These are phyloP conservation scores for Aleiodes sp. DNA, from an alignment of 1,140 invertebrate species.

Conservation along the genomic window DNA sequence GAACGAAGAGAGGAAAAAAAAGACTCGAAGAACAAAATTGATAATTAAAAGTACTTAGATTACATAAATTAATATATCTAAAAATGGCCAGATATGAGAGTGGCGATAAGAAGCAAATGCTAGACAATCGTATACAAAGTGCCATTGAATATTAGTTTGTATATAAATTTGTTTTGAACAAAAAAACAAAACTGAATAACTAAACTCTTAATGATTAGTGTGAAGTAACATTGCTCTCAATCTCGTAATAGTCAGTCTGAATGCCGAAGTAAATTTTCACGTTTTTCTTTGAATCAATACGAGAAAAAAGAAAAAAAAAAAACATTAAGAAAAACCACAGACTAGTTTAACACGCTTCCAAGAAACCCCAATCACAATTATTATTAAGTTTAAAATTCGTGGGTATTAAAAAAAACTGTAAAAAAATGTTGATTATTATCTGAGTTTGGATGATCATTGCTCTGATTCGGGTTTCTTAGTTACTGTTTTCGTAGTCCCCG, in stretches of 20 bases:
- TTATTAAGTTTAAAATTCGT: background rate
- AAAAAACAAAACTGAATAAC: background rate
- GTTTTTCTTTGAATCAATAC: background rate
- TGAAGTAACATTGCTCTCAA: background rate
- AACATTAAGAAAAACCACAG: background rate
- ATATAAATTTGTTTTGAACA: background rate
- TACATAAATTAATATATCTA: constrained; percentile 14
- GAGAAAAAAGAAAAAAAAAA: background rate
- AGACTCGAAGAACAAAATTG: too few species aligned
- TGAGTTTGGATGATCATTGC: constrained; percentile 33
- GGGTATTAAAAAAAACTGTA: constrained; percentile 21
- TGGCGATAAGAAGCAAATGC: background rate
- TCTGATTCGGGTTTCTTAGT: constrained; percentile 44
- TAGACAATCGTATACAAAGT: constrained; percentile 1
- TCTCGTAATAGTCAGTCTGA: constrained; percentile 26
- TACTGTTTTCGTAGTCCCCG: constrained; percentile 42
- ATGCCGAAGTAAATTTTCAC: background rate
- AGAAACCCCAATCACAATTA: constrained; percentile 4
- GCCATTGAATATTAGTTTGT: background rate
- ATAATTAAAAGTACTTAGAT: background rate
- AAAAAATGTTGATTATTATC: constrained; percentile 3
- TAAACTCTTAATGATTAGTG: background rate
- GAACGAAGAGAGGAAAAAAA: too few species aligned
- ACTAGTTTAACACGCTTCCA: background rate
- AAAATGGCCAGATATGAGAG: background rate